Percentiles rank a stretch among this genome's conserved stretches.
phyloP scores from a whole-genome alignment of 2,888 invertebrate species.

The Octodonta nipae region DNA sequence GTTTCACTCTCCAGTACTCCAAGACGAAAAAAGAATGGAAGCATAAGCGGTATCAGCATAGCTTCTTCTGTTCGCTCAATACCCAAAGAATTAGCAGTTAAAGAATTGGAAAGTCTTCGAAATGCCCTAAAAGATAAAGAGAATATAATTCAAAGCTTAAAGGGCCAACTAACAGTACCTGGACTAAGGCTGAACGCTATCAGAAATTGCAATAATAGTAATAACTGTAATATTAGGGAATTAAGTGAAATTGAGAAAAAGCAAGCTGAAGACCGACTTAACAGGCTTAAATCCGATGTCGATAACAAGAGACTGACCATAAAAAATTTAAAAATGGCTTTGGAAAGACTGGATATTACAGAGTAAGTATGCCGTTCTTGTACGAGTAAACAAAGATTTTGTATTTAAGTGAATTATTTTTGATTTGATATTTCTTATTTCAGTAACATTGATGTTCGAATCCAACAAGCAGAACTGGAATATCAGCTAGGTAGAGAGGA shows the following conservation, averaged over 20 bases:
- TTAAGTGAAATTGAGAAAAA: constrained; percentile 43
- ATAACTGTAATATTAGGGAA: constrained; percentile 28
- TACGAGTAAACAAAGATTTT: too few relatives aligned
- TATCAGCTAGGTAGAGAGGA: constrained; percentile 81
- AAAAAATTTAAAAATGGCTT: constrained; percentile 64
- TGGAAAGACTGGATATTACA: constrained; percentile 73
- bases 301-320: constrained; percentile 67
- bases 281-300: constrained; percentile 50
- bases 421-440: constrained; percentile 14
- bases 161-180: constrained; percentile 54
- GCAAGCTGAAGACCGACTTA: constrained; percentile 46
- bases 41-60: constrained; percentile 25
- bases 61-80: constrained; percentile 29
- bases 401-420: too few relatives aligned
- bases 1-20: constrained; percentile 59
- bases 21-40: constrained; percentile 42
- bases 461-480: constrained; percentile 81
- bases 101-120: constrained; percentile 55
- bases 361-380: too few relatives aligned
- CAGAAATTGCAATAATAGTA: constrained; percentile 12
- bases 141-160: constrained; percentile 64
- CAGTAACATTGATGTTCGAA: constrained; percentile 79
- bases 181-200: constrained; percentile 20
- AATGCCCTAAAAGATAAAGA: constrained; percentile 67
- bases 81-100: constrained; percentile 36